phyloP scores from a whole-genome alignment of 2,888 invertebrate genomes.

The Megaustenia siamemsis region DNA sequence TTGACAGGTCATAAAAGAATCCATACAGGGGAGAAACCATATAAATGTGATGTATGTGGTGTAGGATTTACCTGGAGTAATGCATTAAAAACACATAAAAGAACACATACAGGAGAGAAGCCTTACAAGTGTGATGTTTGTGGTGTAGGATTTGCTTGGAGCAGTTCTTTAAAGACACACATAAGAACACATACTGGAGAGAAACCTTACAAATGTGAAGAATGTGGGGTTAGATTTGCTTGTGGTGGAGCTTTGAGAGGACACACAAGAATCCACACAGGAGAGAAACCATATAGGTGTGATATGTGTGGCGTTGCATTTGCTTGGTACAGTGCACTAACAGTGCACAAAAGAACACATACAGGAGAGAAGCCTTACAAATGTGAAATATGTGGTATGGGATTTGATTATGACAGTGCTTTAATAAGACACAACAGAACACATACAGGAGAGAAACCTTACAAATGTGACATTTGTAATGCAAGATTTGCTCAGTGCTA shows the following conservation, averaged over 20 bases:
- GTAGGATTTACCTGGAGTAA: background rate
- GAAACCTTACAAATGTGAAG: constrained; percentile 30
- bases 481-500: background rate
- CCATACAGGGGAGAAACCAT: constrained; percentile 34
- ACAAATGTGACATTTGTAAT: background rate
- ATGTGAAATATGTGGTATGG: background rate
- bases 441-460: background rate
- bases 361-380: background rate
- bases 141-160: background rate
- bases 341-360: background rate
- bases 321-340: background rate
- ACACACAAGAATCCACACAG: background rate
- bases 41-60: constrained; percentile 34
- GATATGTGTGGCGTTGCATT: no score
- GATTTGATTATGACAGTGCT: background rate
- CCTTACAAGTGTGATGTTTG: constrained; percentile 36
- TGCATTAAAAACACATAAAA: constrained; percentile 16
- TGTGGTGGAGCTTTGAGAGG: background rate
- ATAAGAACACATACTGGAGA: constrained; percentile 18
- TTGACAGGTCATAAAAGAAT: constrained; percentile 23
- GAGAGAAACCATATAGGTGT: no score
- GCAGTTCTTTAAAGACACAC: constrained; percentile 3
- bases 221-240: constrained; percentile 1
- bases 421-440: background rate
- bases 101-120: constrained; percentile 19